Evolutionary conservation across 2,888 invertebrate genomes (phyloP).

Genomic region (Chironomus riparius): DNA sequence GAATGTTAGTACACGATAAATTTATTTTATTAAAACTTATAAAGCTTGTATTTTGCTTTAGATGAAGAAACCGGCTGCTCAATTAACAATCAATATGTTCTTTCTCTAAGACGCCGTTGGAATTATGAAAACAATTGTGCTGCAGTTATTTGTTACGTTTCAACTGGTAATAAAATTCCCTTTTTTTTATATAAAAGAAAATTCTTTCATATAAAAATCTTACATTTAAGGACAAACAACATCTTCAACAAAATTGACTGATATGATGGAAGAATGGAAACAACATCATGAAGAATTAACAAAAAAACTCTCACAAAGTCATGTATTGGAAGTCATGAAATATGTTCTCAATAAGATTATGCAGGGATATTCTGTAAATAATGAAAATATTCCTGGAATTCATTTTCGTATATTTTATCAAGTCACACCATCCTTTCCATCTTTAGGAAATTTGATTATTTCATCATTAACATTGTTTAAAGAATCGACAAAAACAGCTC

Average conservation of each 20-base stretch:
- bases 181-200: too few relatives aligned
- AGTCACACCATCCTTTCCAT: constrained; percentile 45
- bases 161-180: constrained; percentile 60
- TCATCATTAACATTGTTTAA: constrained; percentile 42
- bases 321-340: constrained; percentile 48
- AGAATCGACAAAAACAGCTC: constrained; percentile 45
- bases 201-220: too few relatives aligned
- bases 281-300: constrained; percentile 38
- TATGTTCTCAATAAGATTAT: constrained; percentile 46
- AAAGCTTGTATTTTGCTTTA: constrained; percentile 43
- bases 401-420: constrained; percentile 71
- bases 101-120: constrained; percentile 76
- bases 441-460: constrained; percentile 42
- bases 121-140: constrained; percentile 83
- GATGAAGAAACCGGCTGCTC: constrained; percentile 88
- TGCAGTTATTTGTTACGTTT: constrained; percentile 74
- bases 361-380: constrained; percentile 43
- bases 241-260: constrained; percentile 39
- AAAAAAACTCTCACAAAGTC: constrained; percentile 43
- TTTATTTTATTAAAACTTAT: too few relatives aligned
- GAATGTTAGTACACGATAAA: constrained; percentile 55
- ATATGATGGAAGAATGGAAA: constrained; percentile 41
- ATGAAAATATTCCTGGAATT: constrained; percentile 52
- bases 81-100: constrained; percentile 63
- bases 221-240: constrained; percentile 38